Evolutionary conservation across 2,113 vertebrate species (phyloP), one percentile per base, ranked within the genome.

Genomic region (Entelurus aequoreus): DNA sequence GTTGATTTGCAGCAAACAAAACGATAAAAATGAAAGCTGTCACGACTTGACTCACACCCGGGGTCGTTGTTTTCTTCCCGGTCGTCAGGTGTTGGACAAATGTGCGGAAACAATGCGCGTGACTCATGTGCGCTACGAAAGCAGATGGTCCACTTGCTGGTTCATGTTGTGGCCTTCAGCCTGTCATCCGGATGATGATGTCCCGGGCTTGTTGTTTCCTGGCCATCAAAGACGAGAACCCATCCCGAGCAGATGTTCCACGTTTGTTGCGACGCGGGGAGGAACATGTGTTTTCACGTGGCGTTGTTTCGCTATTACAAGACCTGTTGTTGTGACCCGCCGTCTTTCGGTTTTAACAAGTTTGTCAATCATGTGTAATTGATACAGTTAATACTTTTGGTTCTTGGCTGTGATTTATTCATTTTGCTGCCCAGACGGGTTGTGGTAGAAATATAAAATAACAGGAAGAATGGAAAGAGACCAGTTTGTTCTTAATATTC

Each of bases 241-340:
- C 11, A 49, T 36, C 47, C 12, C 10, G 6, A 63, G 48, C 40
- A 75, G 81, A 80, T 80, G 77, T 74, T 77, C 68, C 44, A 54
- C 36, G 21, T 54, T 21, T 54, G 10, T 40, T 68, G 46, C 63
- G 65, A 16, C 0, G 4, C 48, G 48, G 48, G 66, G 21, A 42
- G 36, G 36, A 75, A 63, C 59, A 71, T 61, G 49, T 80, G 70
- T 80, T 79, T 80, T 59, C 62, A 59, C 56, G 60, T 44, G 48
- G 5, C 15, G 28, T 38, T 66, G 62, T 37, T 58, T 38, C 61
- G 61, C 61, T 50, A 76, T 64, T 63, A 55, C 57, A 61, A 68
- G 68, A 68, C 3, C 19, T 65, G 40, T 16, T 67, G 51, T 68
- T 69, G 71, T 56, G 51, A 59, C 2, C 14, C 54, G 55, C 6